A percentile compares a stretch with the other conserved stretches of the same genome.
These are phyloP conservation scores for Loripinus fragilis DNA, from an alignment of 2,888 invertebrate genomes.

Conservation along the genomic window DNA sequence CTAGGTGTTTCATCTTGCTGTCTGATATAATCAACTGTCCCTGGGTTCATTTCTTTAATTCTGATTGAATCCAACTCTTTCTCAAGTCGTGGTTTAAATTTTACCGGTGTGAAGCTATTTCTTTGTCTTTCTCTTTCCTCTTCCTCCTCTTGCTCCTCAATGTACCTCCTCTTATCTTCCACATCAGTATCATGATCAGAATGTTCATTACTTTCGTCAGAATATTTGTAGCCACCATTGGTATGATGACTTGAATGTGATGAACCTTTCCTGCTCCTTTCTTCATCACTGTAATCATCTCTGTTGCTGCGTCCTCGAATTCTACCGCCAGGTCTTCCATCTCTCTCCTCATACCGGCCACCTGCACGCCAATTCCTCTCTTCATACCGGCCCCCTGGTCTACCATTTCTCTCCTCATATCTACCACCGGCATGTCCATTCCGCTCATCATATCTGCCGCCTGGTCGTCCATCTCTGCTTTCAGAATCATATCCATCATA, in stretches of 20 bases:
- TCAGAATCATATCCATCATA: too few species aligned
- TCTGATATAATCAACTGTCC: conserved; percentile 45
- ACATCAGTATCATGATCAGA: conserved; percentile 60
- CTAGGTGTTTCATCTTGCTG: conserved; percentile 54
- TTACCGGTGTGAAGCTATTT: conserved; percentile 56
- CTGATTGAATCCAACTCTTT: conserved; percentile 70
- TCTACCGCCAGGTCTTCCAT: conserved; percentile 13
- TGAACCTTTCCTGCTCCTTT: conserved; percentile 21
- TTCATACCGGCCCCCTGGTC: conserved; percentile 30
- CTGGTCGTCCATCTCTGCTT: too few species aligned
- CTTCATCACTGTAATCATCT: conserved; percentile 55
- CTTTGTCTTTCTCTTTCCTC: conserved; percentile 46
- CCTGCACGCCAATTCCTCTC: conserved; percentile 52
- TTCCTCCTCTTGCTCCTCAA: conserved; percentile 66
- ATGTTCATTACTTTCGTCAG: conserved; percentile 50
- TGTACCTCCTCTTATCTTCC: conserved; percentile 50
- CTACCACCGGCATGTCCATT: conserved; percentile 46
- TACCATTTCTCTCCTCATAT: not conserved
- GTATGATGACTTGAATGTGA: conserved; percentile 34
- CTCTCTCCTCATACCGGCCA: conserved; percentile 17
- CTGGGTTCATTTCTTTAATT: conserved; percentile 44
- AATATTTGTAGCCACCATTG: conserved; percentile 53
- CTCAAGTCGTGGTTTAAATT: conserved; percentile 64
- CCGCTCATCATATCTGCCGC: too few species aligned
- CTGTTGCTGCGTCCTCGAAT: conserved; percentile 37